Base-by-base conservation (phyloP, 1,140 invertebrate species). In the Papilio polytes region DNA sequence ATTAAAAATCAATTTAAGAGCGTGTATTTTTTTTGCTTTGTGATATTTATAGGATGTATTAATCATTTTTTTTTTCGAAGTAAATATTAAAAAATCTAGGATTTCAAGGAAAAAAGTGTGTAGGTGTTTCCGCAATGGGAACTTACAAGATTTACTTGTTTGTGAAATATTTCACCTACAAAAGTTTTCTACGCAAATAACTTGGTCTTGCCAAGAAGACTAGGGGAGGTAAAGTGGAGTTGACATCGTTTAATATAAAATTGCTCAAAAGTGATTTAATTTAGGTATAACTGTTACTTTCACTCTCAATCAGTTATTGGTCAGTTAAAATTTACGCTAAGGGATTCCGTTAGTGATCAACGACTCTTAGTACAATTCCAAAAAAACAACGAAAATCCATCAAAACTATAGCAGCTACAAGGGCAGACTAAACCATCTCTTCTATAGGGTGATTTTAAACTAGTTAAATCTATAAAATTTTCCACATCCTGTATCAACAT, bases 161-260 rank as follows among this genome's bases (percentile, higher is more conserved):
- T 70, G 26, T 70, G 26, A 13, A 70, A 70, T 31, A 70, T 31
- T 36, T 74, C 18, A 44, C 72, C 18, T 74, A 46, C 72, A 74
- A 74, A 48, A 74, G 72, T 8, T n/a, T 36, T 20, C 63, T 74
- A 44, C 72, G 44, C 72, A 74, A 74, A 74, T 74, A 74, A 74
- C 7, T 74, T 74, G 10, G n/a, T 41, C 41, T 41, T 74, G 72
- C 41, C 72, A 74, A 74, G 72, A 74, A 73, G 0, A 44, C 20
- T 74, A 7, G 70, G 15, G 13, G 8, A 74, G 7, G 72, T 74
- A 74, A 74, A 74, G 72, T 74, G 72, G 41, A 20, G 63, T 31
- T 70, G 63, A 70, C 63, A 26, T 70, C 26, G 12, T 70, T 31
- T 15, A 12, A 7, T 70, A 22, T 4, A 63, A 26, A 63, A 63